Base-by-base conservation (phyloP, 2,888 invertebrate genomes). In the Pemphredon lugubris region DNA sequence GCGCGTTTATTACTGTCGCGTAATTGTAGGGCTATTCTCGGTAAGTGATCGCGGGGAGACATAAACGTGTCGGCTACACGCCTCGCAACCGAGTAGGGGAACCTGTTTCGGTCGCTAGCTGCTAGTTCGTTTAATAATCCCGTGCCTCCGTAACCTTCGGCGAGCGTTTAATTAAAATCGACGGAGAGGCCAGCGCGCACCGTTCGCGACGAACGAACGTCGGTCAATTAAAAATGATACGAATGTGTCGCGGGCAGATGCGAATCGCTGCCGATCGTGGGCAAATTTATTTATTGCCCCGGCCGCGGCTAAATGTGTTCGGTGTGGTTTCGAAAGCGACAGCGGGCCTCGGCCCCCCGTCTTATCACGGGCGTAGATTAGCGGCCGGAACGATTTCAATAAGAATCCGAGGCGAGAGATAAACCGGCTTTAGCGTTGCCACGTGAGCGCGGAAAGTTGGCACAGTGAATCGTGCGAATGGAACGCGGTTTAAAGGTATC, bases 351-450 rank as follows among this genome's bases (percentile, higher is more conserved):
- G n/a, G 37, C 20, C 54, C 44, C 6, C 4, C 44, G 16, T 18
- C 50, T 59, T 67, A 79, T 77, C 77, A 64, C 44, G 0, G 18
- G 4, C 4, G 26, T 26, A 44, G 79, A 79, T 75, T 79, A 77
- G 48, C 47, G 44, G 47, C 23, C 54, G 70, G 60, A 51, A 58
- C 64, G 67, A 67, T 55, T 39, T 55, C 21, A 42, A 14, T 18
- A 13, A 60, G 45, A 61, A 53, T 45, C 45, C 14, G 42, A 14
- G 20, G 26, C 14, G 16, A 30, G 37, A 6, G 39, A 48, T 21
- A 53, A 23, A 26, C 26, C 30, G 23, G 51, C 34, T 58, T 9
- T 40, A 34, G 48, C 13, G 11, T 34, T 4, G 11, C n/a, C 26
- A 26, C 26, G 26, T 26, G 7, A n/a, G n/a, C n/a, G 9, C 6